Percentiles rank a stretch among this genome's conserved stretches.
These are phyloP conservation scores for Sebastes glaucus DNA, from an alignment of 2,797 vertebrate species.

Conservation along the genomic window DNA sequence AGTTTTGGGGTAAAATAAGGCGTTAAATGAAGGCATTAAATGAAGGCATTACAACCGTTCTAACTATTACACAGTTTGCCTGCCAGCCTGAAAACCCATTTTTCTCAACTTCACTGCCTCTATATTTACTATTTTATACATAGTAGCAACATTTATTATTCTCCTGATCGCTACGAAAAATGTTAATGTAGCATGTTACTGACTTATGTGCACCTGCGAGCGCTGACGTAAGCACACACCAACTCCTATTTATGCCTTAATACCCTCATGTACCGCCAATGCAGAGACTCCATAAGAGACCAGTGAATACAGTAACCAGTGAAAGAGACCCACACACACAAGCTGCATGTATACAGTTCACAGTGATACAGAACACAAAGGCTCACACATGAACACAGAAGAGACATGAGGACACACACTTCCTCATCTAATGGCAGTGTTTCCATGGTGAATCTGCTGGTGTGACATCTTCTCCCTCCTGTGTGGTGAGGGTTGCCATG, in stretches of 20 bases:
- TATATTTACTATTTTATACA: background rate
- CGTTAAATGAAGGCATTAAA: background rate
- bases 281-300: background rate
- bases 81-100: background rate
- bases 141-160: background rate
- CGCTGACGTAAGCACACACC: conserved; percentile 1
- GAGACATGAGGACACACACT: conserved; percentile 59
- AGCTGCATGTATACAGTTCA: conserved; percentile 24
- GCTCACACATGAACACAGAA: conserved; percentile 43
- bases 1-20: background rate
- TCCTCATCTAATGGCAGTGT: conserved; percentile 76
- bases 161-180: background rate
- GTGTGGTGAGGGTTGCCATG: conserved; percentile 77
- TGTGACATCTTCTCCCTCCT: conserved; percentile 77
- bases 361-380: conserved; percentile 39
- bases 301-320: background rate
- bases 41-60: background rate
- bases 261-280: background rate
- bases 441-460: conserved; percentile 80
- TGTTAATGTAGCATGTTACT: background rate
- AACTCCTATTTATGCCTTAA: background rate
- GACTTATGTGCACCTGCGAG: background rate
- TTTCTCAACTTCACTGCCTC: background rate
- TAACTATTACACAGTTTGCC: background rate
- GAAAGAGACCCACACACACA: background rate